Conservation (phyloP, 2,888 invertebrate species). For the Acronicta leporina region DNA sequence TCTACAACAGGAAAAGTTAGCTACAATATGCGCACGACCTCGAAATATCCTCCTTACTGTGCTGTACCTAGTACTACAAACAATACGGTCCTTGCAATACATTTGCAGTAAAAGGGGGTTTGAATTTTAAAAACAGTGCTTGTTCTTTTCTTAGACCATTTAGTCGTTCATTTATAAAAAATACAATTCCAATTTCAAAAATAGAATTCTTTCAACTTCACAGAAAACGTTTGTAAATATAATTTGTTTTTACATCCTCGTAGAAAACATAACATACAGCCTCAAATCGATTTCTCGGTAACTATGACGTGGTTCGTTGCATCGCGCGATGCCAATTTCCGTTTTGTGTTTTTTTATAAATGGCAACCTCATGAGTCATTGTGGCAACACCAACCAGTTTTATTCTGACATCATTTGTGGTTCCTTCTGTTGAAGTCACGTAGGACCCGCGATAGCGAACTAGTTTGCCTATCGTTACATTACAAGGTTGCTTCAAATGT, state of each 20-base stretch:
- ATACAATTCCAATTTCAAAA: conserved; percentile 3
- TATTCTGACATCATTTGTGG: conserved; percentile 47
- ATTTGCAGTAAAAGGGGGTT: background rate
- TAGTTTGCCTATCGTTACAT: conserved; percentile 10
- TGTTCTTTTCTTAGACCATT: background rate
- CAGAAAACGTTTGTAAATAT: conserved; percentile 1
- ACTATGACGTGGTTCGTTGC: conserved; percentile 32
- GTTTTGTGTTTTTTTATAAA: conserved; percentile 41
- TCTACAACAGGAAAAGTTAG: background rate
- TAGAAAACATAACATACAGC: conserved; percentile 10
- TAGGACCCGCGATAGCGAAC: conserved; percentile 26
- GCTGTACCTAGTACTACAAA: background rate
- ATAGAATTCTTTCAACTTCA: background rate
- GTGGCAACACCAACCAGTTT: conserved; percentile 46
- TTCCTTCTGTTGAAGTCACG: conserved; percentile 26
- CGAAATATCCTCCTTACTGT: background rate
- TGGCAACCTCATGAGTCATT: conserved; percentile 41
- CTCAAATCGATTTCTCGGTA: conserved; percentile 33
- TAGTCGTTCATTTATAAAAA: background rate
- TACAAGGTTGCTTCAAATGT: conserved; percentile 19
- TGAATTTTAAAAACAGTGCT: background rate
- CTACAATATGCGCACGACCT: conserved; percentile 1
- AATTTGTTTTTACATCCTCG: conserved; percentile 14
- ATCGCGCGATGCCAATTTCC: conserved; percentile 46
- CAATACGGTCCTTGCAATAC: background rate